Percentiles rank a stretch among this genome's conserved stretches.
phyloP scores from a whole-genome alignment of 2,113 vertebrate genomes.

The Hydrolagus affinis region DNA sequence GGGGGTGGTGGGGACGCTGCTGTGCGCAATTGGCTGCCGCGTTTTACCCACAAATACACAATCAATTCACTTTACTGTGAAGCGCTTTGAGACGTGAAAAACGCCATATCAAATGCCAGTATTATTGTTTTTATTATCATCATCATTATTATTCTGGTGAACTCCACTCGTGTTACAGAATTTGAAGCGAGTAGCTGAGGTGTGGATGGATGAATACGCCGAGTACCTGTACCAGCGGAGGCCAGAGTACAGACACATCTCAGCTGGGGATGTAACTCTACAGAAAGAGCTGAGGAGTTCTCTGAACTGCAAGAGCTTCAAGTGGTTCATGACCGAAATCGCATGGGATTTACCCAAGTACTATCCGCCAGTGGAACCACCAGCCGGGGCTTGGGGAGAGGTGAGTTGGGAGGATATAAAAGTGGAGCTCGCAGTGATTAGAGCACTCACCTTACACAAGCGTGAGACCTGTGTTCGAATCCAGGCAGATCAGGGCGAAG shows the following conservation, averaged over 20 bases:
- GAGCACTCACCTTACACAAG: no score
- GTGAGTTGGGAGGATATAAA: conserved; percentile 46
- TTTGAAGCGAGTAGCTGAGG: conserved; percentile 89
- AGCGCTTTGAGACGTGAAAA: no score
- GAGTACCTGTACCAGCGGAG: conserved; percentile 90
- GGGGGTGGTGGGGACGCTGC: no score
- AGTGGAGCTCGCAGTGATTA: no score
- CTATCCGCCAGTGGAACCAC: conserved; percentile 90
- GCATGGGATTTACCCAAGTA: conserved; percentile 92
- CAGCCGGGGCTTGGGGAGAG: conserved; percentile 89
- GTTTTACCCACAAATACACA: no score
- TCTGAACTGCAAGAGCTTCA: conserved; percentile 82
- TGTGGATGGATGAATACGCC: conserved; percentile 97
- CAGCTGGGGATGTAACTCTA: conserved; percentile 69
- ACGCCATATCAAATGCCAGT: no score
- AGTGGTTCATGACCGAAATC: conserved; percentile 91
- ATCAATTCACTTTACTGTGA: no score
- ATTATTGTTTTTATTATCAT: no score
- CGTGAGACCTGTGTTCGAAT: no score
- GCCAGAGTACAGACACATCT: conserved; percentile 90
- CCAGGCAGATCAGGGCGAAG: no score
- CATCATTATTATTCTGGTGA: neutral
- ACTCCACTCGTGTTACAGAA: conserved; percentile 58
- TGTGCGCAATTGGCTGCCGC: no score
- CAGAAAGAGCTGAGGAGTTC: conserved; percentile 80